Percentiles rank a stretch among this genome's conserved stretches.
Conservation (phyloP, 2,113 vertebrate genomes). For the Rhizomys pruinosus region DNA sequence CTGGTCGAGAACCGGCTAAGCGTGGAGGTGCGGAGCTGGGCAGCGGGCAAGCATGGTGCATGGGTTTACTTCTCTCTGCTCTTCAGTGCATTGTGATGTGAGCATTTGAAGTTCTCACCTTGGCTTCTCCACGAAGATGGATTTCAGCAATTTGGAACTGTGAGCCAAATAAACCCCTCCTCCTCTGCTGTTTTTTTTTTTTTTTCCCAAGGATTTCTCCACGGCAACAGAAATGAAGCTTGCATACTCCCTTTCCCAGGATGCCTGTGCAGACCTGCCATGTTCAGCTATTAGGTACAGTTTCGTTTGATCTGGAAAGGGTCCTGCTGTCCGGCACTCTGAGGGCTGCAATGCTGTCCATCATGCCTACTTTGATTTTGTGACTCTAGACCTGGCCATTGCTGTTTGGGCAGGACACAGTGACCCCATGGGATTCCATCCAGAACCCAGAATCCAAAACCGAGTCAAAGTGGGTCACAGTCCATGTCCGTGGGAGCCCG, state of each 20-base stretch:
- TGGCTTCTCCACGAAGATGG: background rate
- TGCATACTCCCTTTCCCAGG: background rate
- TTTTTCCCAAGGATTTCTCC: too few relatives aligned
- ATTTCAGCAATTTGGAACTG: background rate
- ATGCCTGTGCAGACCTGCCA: background rate
- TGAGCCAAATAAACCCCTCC: background rate
- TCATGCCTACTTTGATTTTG: rapidly evolving
- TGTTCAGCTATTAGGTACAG: background rate
- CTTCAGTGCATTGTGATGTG: background rate
- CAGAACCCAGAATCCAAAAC: background rate
- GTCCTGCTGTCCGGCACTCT: too few relatives aligned
- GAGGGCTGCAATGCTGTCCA: background rate
- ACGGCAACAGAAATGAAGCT: background rate
- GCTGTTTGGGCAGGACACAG: background rate
- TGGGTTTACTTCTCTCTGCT: background rate
- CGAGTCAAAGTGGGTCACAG: background rate
- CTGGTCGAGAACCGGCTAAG: background rate
- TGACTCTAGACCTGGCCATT: background rate
- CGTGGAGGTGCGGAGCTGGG: background rate
- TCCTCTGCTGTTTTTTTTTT: background rate
- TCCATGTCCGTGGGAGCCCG: background rate
- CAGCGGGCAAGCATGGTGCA: background rate
- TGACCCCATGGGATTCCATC: background rate
- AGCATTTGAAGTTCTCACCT: background rate
- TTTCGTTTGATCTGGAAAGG: background rate